Conservation (phyloP, 2,113 vertebrate species). For the Ginglymostoma cirratum region DNA sequence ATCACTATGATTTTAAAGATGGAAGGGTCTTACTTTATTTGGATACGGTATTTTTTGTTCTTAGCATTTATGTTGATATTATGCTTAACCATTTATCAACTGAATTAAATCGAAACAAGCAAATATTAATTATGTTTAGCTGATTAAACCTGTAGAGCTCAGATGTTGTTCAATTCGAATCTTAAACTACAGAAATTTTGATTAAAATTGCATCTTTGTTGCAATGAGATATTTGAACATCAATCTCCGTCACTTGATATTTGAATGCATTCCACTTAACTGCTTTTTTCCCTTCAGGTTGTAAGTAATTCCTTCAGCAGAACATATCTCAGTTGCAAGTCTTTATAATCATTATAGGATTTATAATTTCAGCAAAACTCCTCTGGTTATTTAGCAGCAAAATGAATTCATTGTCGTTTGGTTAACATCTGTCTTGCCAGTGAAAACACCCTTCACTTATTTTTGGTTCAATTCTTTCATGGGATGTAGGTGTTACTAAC, state of each 20-base stretch:
- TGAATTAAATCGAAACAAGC: background rate
- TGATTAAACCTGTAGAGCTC: background rate
- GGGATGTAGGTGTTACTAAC: too few relatives aligned
- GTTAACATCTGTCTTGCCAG: too few relatives aligned
- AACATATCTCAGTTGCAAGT: background rate
- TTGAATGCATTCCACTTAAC: background rate
- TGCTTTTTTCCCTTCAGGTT: background rate
- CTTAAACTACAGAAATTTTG: too few relatives aligned
- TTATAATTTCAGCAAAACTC: too few relatives aligned
- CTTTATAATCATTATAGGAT: too few relatives aligned
- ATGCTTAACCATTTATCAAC: background rate
- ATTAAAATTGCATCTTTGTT: too few relatives aligned
- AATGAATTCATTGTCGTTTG: too few relatives aligned
- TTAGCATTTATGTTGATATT: background rate
- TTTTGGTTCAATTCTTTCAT: too few relatives aligned
- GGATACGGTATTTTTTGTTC: constrained; percentile 44
- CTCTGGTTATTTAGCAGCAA: too few relatives aligned
- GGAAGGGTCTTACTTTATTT: constrained; percentile 53
- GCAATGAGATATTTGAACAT: background rate
- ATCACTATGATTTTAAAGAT: constrained; percentile 51
- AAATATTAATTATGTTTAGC: background rate
- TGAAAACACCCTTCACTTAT: too few relatives aligned
- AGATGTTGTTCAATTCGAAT: background rate
- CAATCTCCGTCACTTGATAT: background rate
- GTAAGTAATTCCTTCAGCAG: background rate